phyloP scores from a whole-genome alignment of 1,140 invertebrate species.

The Temnothorax curvispinosus region DNA sequence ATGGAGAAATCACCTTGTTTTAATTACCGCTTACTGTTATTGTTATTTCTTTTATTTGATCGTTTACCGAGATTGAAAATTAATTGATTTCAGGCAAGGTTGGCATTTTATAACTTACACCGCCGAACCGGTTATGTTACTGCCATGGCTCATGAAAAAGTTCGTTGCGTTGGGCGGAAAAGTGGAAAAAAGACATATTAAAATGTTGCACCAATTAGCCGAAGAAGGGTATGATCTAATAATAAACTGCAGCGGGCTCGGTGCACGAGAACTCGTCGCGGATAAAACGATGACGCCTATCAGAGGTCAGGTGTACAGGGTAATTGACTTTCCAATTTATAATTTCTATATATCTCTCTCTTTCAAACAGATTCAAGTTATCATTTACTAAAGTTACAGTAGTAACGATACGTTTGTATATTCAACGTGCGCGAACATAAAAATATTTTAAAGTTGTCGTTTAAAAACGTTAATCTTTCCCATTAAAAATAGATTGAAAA shows the following conservation, averaged over 20 bases:
- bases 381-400: background rate
- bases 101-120: conserved; percentile 88
- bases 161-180: conserved; percentile 87
- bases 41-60: background rate
- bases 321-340: conserved; percentile 76
- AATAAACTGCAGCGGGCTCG: conserved; percentile 91
- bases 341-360: background rate
- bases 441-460: background rate
- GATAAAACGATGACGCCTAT: conserved; percentile 88
- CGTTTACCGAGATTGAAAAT: background rate
- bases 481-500: background rate
- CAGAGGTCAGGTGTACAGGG: conserved; percentile 90
- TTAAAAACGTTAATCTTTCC: background rate
- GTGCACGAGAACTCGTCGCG: conserved; percentile 86
- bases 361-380: background rate
- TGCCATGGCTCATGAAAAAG: conserved; percentile 88
- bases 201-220: conserved; percentile 85
- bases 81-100: conserved; percentile 85
- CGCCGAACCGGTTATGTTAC: conserved; percentile 86
- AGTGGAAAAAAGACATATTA: conserved; percentile 85
- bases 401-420: background rate
- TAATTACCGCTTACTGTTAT: background rate
- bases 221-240: conserved; percentile 88
- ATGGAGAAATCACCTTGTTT: background rate
- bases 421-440: background rate